Percentiles rank a stretch among this genome's conserved stretches.
Evolutionary conservation across 2,113 vertebrate genomes (phyloP).

Genomic region (Tupaia tana): DNA sequence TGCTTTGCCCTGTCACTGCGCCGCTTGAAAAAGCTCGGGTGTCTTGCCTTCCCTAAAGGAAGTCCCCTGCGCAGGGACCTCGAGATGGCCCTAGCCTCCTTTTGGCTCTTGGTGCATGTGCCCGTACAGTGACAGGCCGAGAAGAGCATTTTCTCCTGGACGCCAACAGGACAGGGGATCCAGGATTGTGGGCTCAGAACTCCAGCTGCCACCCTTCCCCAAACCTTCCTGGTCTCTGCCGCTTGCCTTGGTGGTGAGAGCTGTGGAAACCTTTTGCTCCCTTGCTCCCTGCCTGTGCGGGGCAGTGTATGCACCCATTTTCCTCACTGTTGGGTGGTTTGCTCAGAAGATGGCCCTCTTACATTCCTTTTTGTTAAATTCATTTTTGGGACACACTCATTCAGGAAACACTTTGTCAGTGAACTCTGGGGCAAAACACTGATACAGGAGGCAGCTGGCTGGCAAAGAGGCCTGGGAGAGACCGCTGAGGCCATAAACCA

Average conservation of each 20-base stretch:
- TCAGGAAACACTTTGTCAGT: neutral
- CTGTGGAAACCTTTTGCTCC: neutral
- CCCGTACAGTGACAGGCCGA: no score
- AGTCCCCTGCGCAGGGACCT: fast-evolving
- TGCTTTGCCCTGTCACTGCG: neutral
- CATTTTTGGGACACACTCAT: neutral
- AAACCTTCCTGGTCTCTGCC: neutral
- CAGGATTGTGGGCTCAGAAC: neutral
- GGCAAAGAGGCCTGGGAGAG: neutral
- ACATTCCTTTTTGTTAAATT: neutral
- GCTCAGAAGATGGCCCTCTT: neutral
- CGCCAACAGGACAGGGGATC: neutral
- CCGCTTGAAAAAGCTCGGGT: neutral
- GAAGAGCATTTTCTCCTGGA: neutral
- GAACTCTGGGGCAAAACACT: neutral
- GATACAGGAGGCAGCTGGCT: neutral
- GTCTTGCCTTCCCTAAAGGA: neutral
- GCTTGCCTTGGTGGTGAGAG: neutral
- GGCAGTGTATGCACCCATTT: fast-evolving
- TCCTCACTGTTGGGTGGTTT: neutral
- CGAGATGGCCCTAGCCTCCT: neutral
- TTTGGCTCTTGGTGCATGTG: no score
- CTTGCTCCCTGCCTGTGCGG: neutral
- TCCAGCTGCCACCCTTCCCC: neutral
- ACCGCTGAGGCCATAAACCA: neutral